phyloP scores from a whole-genome alignment of 2,888 invertebrate genomes.

The Girardia tigrina region DNA sequence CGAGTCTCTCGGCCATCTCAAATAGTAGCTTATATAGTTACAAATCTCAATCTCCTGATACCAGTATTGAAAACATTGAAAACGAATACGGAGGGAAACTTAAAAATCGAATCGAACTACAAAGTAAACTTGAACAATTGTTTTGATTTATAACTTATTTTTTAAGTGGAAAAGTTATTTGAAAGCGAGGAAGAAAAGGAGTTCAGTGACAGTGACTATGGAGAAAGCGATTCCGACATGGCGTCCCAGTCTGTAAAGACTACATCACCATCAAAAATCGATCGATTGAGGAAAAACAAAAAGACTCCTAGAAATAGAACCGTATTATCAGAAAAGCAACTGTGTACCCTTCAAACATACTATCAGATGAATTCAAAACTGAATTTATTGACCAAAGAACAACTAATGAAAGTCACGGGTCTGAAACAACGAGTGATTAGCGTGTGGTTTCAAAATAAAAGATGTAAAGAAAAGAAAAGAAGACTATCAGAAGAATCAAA shows the following conservation, averaged over 20 bases:
- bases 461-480: conserved; percentile 18
- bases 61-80: no score
- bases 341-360: neutral
- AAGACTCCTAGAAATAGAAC: neutral
- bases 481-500: neutral
- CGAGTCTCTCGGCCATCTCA: no score
- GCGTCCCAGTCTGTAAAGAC: neutral
- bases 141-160: no score
- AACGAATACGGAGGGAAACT: no score
- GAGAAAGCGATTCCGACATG: neutral
- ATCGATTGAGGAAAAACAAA: neutral
- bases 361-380: conserved; percentile 1
- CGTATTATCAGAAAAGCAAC: neutral
- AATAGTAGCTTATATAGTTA: no score
- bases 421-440: neutral
- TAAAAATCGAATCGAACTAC: no score
- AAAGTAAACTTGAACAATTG: no score
- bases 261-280: neutral
- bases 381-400: neutral
- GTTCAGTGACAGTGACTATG: neutral
- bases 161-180: no score
- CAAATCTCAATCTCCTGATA: no score
- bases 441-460: conserved; percentile 12
- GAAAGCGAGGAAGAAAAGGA: neutral
- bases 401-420: neutral